phyloP scores from a whole-genome alignment of 2,797 vertebrate species.

The Epinephelus malabaricus region DNA sequence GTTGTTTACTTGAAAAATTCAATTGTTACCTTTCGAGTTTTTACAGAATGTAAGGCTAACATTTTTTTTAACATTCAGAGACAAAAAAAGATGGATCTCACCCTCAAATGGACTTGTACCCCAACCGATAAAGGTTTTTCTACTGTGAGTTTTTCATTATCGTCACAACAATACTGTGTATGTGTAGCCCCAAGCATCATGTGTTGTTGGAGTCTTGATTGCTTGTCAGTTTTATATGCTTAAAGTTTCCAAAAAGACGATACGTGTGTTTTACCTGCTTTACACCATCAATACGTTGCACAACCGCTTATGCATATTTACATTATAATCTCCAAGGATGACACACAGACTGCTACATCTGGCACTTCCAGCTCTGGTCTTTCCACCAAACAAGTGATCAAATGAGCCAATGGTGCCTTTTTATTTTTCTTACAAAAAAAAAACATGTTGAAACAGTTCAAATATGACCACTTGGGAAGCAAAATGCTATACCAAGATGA shows the following conservation, averaged over 20 bases:
- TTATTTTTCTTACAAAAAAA: slow-evolving; percentile 86
- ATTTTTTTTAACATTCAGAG: neutral
- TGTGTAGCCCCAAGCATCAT: slow-evolving; percentile 13
- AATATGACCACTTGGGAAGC: slow-evolving; percentile 88
- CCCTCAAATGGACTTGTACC: slow-evolving; percentile 10
- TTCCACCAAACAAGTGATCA: slow-evolving; percentile 65
- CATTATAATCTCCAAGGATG: slow-evolving; percentile 28
- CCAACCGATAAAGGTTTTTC: slow-evolving; percentile 10
- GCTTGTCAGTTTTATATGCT: slow-evolving; percentile 43
- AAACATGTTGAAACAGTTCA: slow-evolving; percentile 87
- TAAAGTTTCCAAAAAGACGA: slow-evolving; percentile 53
- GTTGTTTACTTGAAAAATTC: slow-evolving; percentile 25
- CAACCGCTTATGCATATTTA: neutral
- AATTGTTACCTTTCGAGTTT: slow-evolving; percentile 15
- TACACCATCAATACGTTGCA: slow-evolving; percentile 23
- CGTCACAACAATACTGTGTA: slow-evolving; percentile 30
- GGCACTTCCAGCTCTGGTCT: slow-evolving; percentile 56
- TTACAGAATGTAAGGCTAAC: slow-evolving; percentile 21
- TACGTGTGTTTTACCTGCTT: slow-evolving; percentile 11
- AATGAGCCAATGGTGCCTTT: slow-evolving; percentile 88
- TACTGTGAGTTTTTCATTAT: slow-evolving; percentile 25
- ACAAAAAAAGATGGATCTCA: slow-evolving; percentile 10
- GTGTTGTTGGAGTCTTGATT: slow-evolving; percentile 51
- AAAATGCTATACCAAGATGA: slow-evolving; percentile 88
- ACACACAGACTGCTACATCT: slow-evolving; percentile 50